Evolutionary conservation across 1,140 invertebrate genomes (phyloP), one percentile per base, ranked within the genome.

Genomic region (Dryas iulia): DNA sequence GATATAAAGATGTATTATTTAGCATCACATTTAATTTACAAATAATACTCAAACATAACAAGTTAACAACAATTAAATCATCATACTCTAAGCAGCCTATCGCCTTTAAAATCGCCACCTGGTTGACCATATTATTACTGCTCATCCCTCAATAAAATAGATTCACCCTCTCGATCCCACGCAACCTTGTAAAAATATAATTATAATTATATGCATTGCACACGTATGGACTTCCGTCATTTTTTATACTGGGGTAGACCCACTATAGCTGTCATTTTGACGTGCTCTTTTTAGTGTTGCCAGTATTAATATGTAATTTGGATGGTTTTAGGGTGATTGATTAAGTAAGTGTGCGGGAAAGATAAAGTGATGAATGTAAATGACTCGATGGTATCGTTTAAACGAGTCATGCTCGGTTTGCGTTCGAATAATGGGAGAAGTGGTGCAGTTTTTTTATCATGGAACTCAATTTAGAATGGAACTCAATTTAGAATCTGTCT

Each of bases 271-370:
- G 84, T 81, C 83, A 82, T 66, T 84, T 77, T 87, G 80, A 84
- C 84, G 83, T 81, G 73, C 76, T 78, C 77, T 86, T 87, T 89
- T 87, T 86, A 85, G 79, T 85, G 79, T 84, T 83, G 75, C 82
- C 80, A 80, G 74, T 78, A 80, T 89, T 88, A 89, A 89, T 87
- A 84, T 88, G 81, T 88, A 89, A 89, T 90, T 90, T 89, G 85
- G 84, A 87, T 84, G 86, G 78, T 77, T 74, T 70, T 66, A 71
- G 83, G 84, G 73, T 82, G 86, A 90, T 90, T 90, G 88, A 90
- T 90, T 88, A 84, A 88, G 84, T 82, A 88, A 84, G 86, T 83
- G 86, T 88, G 86, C 82, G 67, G 66, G 71, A 58, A 74, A 76
- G 85, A 89, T 90, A 87, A 56, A 76, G 80, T 80, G 74, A 78